Percentiles rank a stretch among this genome's conserved stretches.
These are phyloP conservation scores for Anoplolepis gracilipes DNA, from an alignment of 1,140 invertebrate genomes.

Conservation along the genomic window DNA sequence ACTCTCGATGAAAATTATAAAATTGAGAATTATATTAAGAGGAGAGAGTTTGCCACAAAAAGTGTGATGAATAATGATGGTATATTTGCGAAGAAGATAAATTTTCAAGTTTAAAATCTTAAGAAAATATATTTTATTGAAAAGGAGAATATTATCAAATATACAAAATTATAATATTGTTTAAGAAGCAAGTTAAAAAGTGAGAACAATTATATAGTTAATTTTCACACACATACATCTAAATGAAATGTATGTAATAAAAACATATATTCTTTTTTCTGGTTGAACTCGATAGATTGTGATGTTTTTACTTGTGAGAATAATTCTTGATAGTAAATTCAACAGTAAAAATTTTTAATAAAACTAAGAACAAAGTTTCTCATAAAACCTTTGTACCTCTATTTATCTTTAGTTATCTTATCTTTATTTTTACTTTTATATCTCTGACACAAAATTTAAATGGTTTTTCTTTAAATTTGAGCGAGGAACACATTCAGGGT, in stretches of 20 bases:
- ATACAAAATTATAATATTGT: background rate
- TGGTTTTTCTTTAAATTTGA: background rate
- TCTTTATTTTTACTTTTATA: background rate
- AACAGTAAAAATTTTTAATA: background rate
- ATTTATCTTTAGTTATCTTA: background rate
- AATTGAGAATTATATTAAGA: conserved; percentile 7
- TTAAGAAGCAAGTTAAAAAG: background rate
- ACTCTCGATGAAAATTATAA: conserved; percentile 15
- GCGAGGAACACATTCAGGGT: background rate
- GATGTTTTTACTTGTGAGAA: background rate
- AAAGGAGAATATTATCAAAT: background rate
- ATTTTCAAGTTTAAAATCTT: conserved; percentile 10
- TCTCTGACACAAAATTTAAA: background rate
- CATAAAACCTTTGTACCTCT: background rate
- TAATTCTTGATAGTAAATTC: background rate
- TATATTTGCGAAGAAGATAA: background rate
- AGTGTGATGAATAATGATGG: background rate
- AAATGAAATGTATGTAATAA: background rate
- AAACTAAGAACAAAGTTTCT: background rate
- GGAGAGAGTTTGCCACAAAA: background rate
- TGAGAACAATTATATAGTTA: conserved; percentile 10
- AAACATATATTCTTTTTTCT: background rate
- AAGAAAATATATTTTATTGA: background rate
- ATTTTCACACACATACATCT: background rate
- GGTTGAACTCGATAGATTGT: background rate